Percentiles rank a stretch among this genome's conserved stretches.
Conservation (phyloP, 2,113 vertebrate genomes). For the Trachemys scripta region DNA sequence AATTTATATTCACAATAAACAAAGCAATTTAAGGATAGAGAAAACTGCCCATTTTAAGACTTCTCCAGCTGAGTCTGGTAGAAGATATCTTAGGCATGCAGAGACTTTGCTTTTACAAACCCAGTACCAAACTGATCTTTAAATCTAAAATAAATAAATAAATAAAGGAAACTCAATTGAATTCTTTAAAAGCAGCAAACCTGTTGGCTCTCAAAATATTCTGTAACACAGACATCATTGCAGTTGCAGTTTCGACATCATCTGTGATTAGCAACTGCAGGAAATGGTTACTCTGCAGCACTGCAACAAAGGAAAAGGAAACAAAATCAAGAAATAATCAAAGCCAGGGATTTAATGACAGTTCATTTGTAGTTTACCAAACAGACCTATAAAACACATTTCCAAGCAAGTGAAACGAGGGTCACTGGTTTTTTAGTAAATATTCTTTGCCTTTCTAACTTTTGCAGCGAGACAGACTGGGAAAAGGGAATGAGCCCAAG, state of each 20-base stretch:
- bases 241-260: constrained; percentile 81
- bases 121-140: background rate
- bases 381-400: background rate
- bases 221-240: constrained; percentile 86
- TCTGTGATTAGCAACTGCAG: constrained; percentile 89
- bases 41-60: background rate
- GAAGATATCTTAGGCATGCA: background rate
- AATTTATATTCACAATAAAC: background rate
- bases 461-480: constrained; percentile 7
- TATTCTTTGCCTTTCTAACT: background rate
- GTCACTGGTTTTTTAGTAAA: background rate
- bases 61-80: background rate
- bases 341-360: background rate
- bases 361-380: background rate
- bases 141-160: background rate
- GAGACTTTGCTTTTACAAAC: background rate
- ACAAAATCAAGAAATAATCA: constrained; percentile 25
- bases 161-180: background rate
- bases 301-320: constrained; percentile 74
- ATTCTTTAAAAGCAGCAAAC: constrained; percentile 74
- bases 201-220: constrained; percentile 85
- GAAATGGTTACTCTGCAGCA: constrained; percentile 88
- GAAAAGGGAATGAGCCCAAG: background rate
- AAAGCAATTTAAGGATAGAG: background rate
- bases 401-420: constrained; percentile 21